Evolutionary conservation across 2,797 vertebrate genomes (phyloP), one percentile per base, ranked within the genome.

Genomic region (Acanthurus lineatus): DNA sequence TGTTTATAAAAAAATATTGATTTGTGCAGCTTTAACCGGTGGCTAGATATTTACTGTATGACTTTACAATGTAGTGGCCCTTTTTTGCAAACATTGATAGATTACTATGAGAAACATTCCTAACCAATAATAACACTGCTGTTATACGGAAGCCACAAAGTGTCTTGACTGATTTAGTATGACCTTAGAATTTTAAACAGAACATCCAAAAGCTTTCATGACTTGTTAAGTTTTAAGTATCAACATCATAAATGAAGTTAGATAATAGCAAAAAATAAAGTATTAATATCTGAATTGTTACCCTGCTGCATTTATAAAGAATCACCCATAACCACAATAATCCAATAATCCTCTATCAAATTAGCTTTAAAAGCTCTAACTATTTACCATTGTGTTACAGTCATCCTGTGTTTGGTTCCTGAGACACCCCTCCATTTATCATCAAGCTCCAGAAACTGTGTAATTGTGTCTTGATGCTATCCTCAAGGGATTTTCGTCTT

Each of bases 381-480:
- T 69, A 51, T 84, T 73, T 62, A 20, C 10, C 64, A 48, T 63
- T 59, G 40, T 76, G 82, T 61, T 38, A 16, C 61, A 40, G 58
- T 66, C 73, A 71, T 62, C 79, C 73, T 22, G 62, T 38, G 58
- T 73, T 45, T 58, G 56, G 63, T 47, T 79, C 53, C 62, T 70
- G 44, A 61, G 45, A 76, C 69, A n/a, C 4, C 16, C 68, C 16
- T 61, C 77, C 47, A 76, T 82, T 85, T 69, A 86, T 86, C 82
- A 84, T 71, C 49, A 53, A 61, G 60, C 71, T 82, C 53, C 69
- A 54, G 66, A 59, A 80, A 42, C 64, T 72, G 67, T 75, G 61
- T 78, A 84, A 79, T 76, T 66, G 69, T 79, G 69, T 83, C 79
- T 77, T 56, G 76, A 79, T 74, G 54, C 22, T 59, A 11, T 85